phyloP scores from a whole-genome alignment of 1,140 invertebrate species.

The Drosophila navojoa region DNA sequence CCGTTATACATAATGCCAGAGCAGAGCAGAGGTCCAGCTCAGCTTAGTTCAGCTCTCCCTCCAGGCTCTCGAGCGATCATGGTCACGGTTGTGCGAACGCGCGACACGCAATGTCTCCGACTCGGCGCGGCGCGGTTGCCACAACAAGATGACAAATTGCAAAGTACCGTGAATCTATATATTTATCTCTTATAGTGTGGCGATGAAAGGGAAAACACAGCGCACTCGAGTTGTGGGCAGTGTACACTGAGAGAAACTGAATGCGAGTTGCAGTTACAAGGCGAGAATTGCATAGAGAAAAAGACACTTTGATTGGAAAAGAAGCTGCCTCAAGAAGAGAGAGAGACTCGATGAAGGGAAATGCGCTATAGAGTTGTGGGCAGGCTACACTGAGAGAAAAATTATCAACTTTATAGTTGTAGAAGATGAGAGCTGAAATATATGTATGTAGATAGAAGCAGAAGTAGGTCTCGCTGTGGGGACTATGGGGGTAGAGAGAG shows the following conservation, averaged over 20 bases:
- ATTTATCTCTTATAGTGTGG: background rate
- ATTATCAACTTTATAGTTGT: too few relatives aligned
- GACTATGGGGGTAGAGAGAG: too few relatives aligned
- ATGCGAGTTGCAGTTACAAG: background rate
- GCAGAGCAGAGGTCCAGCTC: constrained; percentile 1
- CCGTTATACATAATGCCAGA: constrained; percentile 1
- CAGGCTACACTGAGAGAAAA: too few relatives aligned
- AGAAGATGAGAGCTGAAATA: too few relatives aligned
- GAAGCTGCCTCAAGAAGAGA: background rate
- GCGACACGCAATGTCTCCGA: constrained; percentile 40
- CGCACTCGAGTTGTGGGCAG: constrained; percentile 13
- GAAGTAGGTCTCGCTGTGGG: too few relatives aligned
- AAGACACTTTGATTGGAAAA: background rate
- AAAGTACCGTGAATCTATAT: constrained; percentile 12
- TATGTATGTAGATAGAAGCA: too few relatives aligned
- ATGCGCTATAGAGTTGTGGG: too few relatives aligned
- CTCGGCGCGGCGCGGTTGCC: constrained; percentile 4
- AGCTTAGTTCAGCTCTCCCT: background rate
- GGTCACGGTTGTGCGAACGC: constrained; percentile 46
- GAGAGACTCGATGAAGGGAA: too few relatives aligned
- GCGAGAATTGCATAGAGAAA: background rate
- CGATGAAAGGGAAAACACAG: constrained; percentile 37
- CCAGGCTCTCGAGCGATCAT: constrained; percentile 4
- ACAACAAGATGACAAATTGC: constrained; percentile 45
- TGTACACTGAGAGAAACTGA: constrained; percentile 21